Evolutionary conservation across 2,797 vertebrate genomes (phyloP).

Genomic region (Dicrostonyx torquatus): DNA sequence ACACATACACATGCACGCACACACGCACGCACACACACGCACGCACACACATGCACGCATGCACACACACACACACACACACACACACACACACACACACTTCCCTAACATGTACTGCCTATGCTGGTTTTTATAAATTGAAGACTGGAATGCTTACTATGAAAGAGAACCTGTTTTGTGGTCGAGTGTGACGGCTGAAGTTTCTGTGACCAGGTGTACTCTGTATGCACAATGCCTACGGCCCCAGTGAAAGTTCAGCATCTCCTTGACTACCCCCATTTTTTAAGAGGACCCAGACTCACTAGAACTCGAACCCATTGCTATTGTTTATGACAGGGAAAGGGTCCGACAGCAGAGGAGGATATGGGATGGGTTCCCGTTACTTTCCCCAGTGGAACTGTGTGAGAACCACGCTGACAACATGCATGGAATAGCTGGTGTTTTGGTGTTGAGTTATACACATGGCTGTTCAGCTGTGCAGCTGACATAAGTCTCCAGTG

Average conservation of each 20-base stretch:
- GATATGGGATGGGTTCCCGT: not conserved
- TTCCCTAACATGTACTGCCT: not conserved
- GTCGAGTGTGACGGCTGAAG: not conserved
- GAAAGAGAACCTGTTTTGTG: not conserved
- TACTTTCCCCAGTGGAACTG: not conserved
- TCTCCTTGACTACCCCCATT: not conserved
- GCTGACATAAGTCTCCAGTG: not conserved
- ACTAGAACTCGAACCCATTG: not conserved
- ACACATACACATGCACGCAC: not conserved
- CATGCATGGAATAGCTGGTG: not conserved
- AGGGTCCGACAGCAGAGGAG: not conserved
- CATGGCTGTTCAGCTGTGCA: not conserved
- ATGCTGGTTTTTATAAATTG: not conserved
- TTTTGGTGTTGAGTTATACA: not conserved
- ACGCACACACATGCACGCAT: not conserved
- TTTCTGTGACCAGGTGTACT: not conserved
- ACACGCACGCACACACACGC: not conserved
- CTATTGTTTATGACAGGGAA: not conserved
- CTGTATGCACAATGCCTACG: not conserved
- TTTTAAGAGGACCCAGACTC: constrained; percentile 40
- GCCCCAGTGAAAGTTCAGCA: not conserved
- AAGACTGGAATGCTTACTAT: not conserved
- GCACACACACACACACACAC: not conserved
- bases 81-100: not conserved
- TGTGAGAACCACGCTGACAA: not conserved